A percentile compares a stretch with the other conserved stretches of the same genome.
Evolutionary conservation across 2,113 vertebrate species (phyloP).

Genomic region (human (Homo sapiens)): GRCh38 chr6:45785001-45785500

Average conservation of each 20-base stretch:
- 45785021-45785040: not conserved
- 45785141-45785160: not conserved
- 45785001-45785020: not conserved
- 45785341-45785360: not conserved
- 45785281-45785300: not conserved
- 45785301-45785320: not conserved
- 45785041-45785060: not conserved
- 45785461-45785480: not conserved
- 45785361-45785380: not conserved
- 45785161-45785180: not conserved
- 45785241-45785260: not conserved
- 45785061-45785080: not conserved
- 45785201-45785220: not conserved
- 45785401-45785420: not conserved
- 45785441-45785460: not conserved
- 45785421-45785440: not conserved
- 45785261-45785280: not conserved
- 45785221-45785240: not conserved
- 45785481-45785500: not conserved
- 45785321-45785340: not conserved
- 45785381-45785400: not conserved
- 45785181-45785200: not conserved
- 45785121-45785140: not conserved
- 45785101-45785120: not conserved
- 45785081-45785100: not conserved